These are phyloP conservation scores for Brienomyrus longianalis DNA, from an alignment of 2,113 vertebrate species.

Conservation along the genomic window DNA sequence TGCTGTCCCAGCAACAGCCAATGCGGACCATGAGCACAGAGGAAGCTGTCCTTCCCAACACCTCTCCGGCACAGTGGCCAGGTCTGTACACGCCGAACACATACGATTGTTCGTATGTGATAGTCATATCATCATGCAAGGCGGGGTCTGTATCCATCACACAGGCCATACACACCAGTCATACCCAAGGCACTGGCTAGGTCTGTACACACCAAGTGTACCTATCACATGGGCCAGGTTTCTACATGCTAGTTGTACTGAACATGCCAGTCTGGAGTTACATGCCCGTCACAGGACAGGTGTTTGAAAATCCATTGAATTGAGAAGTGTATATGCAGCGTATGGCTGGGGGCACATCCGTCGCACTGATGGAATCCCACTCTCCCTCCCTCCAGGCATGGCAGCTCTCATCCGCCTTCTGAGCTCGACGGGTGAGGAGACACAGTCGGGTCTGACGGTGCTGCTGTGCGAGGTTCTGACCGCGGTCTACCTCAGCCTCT, in stretches of 20 bases:
- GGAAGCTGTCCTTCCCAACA: constrained; percentile 81
- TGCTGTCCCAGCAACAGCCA: constrained; percentile 73
- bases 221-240: background rate
- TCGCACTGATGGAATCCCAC: background rate
- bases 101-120: no score
- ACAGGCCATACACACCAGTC: no score
- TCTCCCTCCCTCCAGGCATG: constrained; percentile 62
- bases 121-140: no score
- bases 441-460: constrained; percentile 78
- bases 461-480: constrained; percentile 92
- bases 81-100: constrained; percentile 61
- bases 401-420: constrained; percentile 68
- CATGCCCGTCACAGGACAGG: background rate
- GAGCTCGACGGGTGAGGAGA: constrained; percentile 85
- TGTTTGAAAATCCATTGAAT: background rate
- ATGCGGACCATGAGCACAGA: constrained; percentile 71
- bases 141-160: no score
- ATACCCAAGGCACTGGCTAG: no score
- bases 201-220: background rate
- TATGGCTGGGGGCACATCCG: background rate
- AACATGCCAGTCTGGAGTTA: background rate
- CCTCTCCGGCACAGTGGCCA: constrained; percentile 90
- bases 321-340: background rate
- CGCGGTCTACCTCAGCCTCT: constrained; percentile 87
- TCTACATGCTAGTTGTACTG: background rate